Conservation (phyloP, 2,113 vertebrate species). For the Engystomops pustulosus region DNA sequence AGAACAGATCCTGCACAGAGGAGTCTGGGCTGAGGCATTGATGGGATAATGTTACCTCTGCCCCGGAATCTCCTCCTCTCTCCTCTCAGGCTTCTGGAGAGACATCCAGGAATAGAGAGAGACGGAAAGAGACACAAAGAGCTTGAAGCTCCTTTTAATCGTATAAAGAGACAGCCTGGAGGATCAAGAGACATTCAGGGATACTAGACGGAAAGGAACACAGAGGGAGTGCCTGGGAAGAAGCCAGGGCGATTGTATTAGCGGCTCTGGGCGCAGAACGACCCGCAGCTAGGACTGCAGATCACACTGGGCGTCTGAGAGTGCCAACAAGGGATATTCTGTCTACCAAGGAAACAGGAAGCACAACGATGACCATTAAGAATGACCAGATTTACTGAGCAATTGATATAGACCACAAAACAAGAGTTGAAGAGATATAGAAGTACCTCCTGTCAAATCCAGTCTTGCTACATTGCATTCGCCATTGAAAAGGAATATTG, state of each 20-base stretch:
- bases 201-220: background rate
- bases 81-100: constrained; percentile 45
- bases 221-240: background rate
- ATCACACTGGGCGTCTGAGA: background rate
- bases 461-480: background rate
- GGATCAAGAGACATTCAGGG: constrained; percentile 18
- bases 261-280: background rate
- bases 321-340: background rate
- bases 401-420: constrained; percentile 26
- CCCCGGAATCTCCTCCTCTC: constrained; percentile 44
- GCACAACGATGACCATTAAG: background rate
- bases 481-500: background rate
- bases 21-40: constrained; percentile 49
- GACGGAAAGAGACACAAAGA: constrained; percentile 33
- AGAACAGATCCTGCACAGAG: background rate
- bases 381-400: background rate
- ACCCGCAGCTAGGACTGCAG: background rate
- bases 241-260: background rate
- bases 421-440: background rate
- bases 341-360: background rate
- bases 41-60: constrained; percentile 53
- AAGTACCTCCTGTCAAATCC: background rate
- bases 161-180: constrained; percentile 3
- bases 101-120: constrained; percentile 34
- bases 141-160: background rate